Evolutionary conservation across 1,140 invertebrate species (phyloP), one percentile per base, ranked within the genome.

Genomic region (Stegodyphus dumicola): DNA sequence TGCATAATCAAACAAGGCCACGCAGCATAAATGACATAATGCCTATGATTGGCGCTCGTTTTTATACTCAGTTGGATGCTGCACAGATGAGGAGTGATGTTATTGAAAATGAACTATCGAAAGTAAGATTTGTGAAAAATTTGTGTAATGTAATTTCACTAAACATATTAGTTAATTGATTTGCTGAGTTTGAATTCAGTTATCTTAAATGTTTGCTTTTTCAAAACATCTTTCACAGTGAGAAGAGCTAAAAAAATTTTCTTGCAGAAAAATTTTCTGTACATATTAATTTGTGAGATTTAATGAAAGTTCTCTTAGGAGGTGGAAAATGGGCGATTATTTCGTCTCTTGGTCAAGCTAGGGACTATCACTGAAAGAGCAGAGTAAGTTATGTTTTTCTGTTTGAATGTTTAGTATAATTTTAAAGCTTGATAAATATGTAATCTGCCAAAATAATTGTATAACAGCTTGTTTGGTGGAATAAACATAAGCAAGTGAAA

Each of bases 21-120:
- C 93, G 95, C 88, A 95, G 93, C 87, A 95, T 99, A 17, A 97
- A 97, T 88, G 98, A 99, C 92, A 93, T 99, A 86, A 99, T 99
- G 98, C 98, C 98, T 10, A 99, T 99, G 96, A 99, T 99, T 89
- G 98, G 98, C 54, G 97, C 97, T 9, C 92, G 97, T 86, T 99
- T 99, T 91, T 99, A 99, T 90, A 96, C 95, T 6, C 97, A 99
- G 91, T 92, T 99, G 88, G 98, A 99, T 91, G 94, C 95, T 6
- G 93, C 96, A 7, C 96, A 98, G 89, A 92, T 95, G 65, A 94
- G 95, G 76, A 94, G 94, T 49, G 98, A 99, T 90, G 93, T 95
- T 17, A 91, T 98, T 69, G 97, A 99, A 88, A 94, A 96, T 86
- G 97, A 99, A 90, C 90, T 99, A 53, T 92, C 95, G 2, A 96